phyloP scores from a whole-genome alignment of 2,888 invertebrate genomes.

The Andrena dorsata region DNA sequence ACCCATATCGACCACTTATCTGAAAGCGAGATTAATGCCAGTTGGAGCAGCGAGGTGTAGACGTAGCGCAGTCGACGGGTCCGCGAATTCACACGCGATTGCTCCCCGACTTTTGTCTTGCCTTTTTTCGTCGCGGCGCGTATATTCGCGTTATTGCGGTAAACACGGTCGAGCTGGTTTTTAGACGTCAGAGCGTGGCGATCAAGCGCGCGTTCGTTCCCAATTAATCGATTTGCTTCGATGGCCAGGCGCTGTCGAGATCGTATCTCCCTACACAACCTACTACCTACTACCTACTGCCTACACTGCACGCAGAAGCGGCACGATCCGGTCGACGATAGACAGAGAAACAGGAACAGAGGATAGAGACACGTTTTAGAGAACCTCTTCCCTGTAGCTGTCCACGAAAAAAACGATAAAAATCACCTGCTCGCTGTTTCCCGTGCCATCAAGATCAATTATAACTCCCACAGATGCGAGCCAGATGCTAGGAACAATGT shows the following conservation, averaged over 20 bases:
- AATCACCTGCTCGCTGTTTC: background rate
- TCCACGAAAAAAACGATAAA: background rate
- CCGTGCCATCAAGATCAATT: background rate
- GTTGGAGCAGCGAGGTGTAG: background rate
- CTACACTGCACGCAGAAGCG: constrained; percentile 30
- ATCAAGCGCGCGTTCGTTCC: constrained; percentile 65
- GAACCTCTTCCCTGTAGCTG: background rate
- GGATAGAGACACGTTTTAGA: constrained; percentile 7
- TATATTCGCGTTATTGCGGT: constrained; percentile 55
- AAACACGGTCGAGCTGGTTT: constrained; percentile 67
- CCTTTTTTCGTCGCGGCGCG: constrained; percentile 13
- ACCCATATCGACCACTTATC: background rate
- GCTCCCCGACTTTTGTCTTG: constrained; percentile 7
- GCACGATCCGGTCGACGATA: constrained; percentile 14
- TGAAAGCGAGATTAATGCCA: background rate
- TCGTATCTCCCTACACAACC: constrained; percentile 69
- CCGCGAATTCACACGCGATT: constrained; percentile 4
- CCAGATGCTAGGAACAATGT: too few relatives aligned
- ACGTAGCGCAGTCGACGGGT: background rate
- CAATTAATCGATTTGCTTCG: constrained; percentile 77
- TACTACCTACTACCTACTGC: constrained; percentile 48
- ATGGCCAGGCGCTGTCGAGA: constrained; percentile 70
- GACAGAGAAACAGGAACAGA: constrained; percentile 19
- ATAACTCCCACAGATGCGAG: background rate
- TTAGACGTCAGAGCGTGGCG: constrained; percentile 67